Evolutionary conservation across 1,140 invertebrate genomes (phyloP).

Genomic region (fruit fly (Drosophila melanogaster)): DNA sequence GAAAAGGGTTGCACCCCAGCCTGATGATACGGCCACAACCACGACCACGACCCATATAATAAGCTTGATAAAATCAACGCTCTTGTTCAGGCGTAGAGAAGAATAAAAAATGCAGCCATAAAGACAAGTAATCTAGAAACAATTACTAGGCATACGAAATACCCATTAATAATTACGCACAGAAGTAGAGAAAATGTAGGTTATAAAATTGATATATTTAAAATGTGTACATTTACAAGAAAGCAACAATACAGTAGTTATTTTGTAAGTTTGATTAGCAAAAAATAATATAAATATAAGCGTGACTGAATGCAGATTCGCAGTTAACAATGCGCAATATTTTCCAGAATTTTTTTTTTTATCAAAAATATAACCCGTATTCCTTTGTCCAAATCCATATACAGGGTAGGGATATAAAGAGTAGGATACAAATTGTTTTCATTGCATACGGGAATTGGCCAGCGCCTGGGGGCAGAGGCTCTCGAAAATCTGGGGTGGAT

Average conservation of each 20-base stretch:
- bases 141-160: conserved; percentile 7
- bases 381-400: neutral
- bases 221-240: no score
- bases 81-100: conserved; percentile 30
- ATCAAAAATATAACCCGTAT: neutral
- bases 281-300: no score
- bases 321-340: neutral
- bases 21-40: conserved; percentile 8
- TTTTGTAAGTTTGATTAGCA: no score
- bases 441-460: conserved; percentile 72
- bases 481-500: neutral
- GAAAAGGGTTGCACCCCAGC: conserved; percentile 48
- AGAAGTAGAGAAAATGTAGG: no score
- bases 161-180: neutral
- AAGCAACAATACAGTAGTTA: no score
- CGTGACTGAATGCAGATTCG: no score
- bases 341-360: neutral
- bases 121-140: conserved; percentile 12
- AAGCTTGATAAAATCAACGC: conserved; percentile 79
- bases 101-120: conserved; percentile 2
- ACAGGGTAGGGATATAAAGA: conserved; percentile 24
- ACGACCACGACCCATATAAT: conserved; percentile 67
- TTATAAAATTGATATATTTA: no score
- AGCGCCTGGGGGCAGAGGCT: conserved; percentile 3
- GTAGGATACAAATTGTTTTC: conserved; percentile 61